phyloP scores from a whole-genome alignment of 2,797 vertebrate genomes.

The Premnoplex brunnescens region DNA sequence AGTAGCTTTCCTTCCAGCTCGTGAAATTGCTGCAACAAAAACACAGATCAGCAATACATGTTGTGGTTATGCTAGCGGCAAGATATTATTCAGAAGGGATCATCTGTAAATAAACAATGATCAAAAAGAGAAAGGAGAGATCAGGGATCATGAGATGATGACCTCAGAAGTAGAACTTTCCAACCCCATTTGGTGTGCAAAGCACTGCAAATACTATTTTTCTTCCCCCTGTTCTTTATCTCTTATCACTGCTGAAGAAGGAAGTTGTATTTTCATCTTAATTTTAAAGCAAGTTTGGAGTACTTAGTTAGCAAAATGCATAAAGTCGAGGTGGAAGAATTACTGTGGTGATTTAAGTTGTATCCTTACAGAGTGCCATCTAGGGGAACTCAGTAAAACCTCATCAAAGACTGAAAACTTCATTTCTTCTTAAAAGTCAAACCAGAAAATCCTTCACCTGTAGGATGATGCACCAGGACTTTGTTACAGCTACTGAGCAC shows the following conservation, averaged over 20 bases:
- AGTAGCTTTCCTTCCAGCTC: background rate
- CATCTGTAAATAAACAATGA: background rate
- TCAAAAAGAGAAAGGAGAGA: background rate
- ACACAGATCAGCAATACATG: background rate
- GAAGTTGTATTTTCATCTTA: background rate
- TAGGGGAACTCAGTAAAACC: slow-evolving; percentile 2
- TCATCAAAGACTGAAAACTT: background rate
- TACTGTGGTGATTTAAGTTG: accelerated
- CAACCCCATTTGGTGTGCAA: background rate
- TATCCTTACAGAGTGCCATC: background rate
- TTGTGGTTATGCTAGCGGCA: background rate
- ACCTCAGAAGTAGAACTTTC: background rate
- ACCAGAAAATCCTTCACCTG: background rate
- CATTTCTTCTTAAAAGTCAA: background rate
- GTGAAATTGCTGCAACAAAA: background rate
- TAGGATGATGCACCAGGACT: background rate
- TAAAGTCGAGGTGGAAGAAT: background rate
- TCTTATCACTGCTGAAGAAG: background rate
- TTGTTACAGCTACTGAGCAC: background rate
- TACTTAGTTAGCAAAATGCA: background rate
- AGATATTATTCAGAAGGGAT: background rate
- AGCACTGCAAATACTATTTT: background rate
- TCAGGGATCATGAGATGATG: background rate
- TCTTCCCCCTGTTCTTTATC: accelerated
- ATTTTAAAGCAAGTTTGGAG: background rate